phyloP scores from a whole-genome alignment of 2,888 invertebrate species.

The Hemithea aestivaria region DNA sequence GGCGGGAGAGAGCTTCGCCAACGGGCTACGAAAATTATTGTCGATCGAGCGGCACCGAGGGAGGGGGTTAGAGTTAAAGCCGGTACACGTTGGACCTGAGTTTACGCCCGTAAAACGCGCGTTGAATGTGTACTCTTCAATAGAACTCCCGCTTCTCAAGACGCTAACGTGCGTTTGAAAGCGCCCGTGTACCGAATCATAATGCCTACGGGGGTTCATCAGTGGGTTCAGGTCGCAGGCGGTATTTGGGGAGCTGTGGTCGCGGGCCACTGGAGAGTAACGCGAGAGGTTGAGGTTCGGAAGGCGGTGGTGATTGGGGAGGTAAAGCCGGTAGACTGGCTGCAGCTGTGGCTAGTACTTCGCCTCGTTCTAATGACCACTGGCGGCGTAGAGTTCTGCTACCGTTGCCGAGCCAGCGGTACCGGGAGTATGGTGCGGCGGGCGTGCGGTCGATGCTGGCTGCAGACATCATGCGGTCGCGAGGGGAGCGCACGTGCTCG shows the following conservation, averaged over 20 bases:
- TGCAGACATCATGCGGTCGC: slow-evolving; percentile 18
- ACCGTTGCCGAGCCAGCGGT: slow-evolving; percentile 31
- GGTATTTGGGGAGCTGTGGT: slow-evolving; percentile 19
- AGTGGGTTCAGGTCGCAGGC: too few relatives aligned
- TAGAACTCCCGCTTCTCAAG: too few relatives aligned
- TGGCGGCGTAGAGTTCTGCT: slow-evolving; percentile 50
- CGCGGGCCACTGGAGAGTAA: slow-evolving; percentile 38
- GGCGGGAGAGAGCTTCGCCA: slow-evolving; percentile 29
- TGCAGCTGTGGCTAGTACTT: slow-evolving; percentile 51
- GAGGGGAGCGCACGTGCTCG: slow-evolving; percentile 18
- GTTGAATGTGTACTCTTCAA: too few relatives aligned
- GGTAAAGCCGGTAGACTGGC: slow-evolving; percentile 25
- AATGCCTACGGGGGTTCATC: too few relatives aligned
- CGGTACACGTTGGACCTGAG: slow-evolving; percentile 11
- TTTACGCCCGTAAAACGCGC: slow-evolving; percentile 28
- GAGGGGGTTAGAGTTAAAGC: slow-evolving; percentile 16
- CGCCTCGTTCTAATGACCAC: slow-evolving; percentile 68
- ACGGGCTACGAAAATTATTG: slow-evolving; percentile 65
- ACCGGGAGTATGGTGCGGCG: slow-evolving; percentile 81
- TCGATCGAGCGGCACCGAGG: slow-evolving; percentile 37
- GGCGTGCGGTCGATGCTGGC: slow-evolving; percentile 78
- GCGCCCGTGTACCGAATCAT: too few relatives aligned
- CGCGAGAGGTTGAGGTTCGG: slow-evolving; percentile 14
- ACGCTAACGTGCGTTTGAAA: too few relatives aligned
- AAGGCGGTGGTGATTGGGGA: too few relatives aligned